phyloP scores from a whole-genome alignment of 2,888 invertebrate species.

The Ophion obscuratus region DNA sequence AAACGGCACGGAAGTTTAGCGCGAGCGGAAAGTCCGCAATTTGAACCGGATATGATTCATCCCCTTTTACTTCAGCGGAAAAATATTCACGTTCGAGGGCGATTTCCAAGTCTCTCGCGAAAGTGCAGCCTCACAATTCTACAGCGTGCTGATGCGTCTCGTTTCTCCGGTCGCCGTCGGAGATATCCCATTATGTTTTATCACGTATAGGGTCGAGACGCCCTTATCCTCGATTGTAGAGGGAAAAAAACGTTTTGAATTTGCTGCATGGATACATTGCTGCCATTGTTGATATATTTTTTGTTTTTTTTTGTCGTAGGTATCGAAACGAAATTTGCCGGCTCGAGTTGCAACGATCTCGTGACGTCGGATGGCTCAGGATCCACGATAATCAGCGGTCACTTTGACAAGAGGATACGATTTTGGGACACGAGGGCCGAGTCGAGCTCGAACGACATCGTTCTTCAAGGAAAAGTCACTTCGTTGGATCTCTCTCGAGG shows the following conservation, averaged over 20 bases:
- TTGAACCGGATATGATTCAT: conserved; percentile 67
- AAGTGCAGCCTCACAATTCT: neutral
- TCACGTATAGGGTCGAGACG: neutral
- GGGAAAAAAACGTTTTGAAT: neutral
- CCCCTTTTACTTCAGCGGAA: conserved; percentile 58
- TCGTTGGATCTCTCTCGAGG: conserved; percentile 97
- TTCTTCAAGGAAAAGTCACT: conserved; percentile 96
- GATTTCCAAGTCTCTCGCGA: conserved; percentile 44
- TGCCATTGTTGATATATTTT: neutral
- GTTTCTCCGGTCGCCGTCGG: neutral
- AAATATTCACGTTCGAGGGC: conserved; percentile 1
- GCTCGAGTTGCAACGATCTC: conserved; percentile 98
- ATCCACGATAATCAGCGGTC: conserved; percentile 97
- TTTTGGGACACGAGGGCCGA: conserved; percentile 98
- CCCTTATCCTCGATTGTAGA: neutral
- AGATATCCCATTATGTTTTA: neutral
- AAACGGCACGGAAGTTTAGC: conserved; percentile 70
- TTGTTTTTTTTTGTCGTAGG: conserved; percentile 85
- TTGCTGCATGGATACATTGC: neutral
- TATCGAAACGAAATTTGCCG: conserved; percentile 97
- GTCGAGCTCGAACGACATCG: conserved; percentile 93
- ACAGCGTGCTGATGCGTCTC: neutral
- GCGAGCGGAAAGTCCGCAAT: conserved; percentile 71
- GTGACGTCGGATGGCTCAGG: conserved; percentile 95
- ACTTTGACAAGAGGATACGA: conserved; percentile 98